Conservation (phyloP, 35 echinoderm and acorn worm species). For the Ophioderma brevispina region DNA sequence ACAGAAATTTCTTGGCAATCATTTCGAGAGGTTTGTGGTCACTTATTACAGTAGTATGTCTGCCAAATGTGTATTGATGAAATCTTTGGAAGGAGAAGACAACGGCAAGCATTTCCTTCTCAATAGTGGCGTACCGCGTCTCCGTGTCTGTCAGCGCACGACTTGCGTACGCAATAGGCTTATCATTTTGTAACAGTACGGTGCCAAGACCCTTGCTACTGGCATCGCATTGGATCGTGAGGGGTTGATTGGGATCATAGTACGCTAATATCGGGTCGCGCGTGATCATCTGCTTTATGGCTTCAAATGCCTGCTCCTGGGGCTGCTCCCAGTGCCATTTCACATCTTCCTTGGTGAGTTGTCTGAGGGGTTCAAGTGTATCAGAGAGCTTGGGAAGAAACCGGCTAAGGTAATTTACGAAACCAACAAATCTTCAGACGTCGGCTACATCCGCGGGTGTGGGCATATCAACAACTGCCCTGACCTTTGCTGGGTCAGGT, state of each 20-base stretch:
- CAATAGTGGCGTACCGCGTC: conserved; percentile 28
- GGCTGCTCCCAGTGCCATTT: too few relatives aligned
- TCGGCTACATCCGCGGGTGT: conserved; percentile 29
- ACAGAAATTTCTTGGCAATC: conserved; percentile 33
- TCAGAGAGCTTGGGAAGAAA: conserved; percentile 34
- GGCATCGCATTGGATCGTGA: conserved; percentile 23
- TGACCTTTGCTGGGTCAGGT: conserved; percentile 7
- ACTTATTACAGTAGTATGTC: neutral
- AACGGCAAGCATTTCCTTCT: conserved; percentile 49
- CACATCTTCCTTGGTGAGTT: conserved; percentile 54
- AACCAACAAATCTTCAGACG: neutral
- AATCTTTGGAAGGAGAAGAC: conserved; percentile 12
- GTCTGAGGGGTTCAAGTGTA: conserved; percentile 38
- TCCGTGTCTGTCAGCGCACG: conserved; percentile 36
- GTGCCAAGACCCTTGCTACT: neutral
- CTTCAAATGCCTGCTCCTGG: conserved; percentile 24
- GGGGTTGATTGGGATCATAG: neutral
- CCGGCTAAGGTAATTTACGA: conserved; percentile 16
- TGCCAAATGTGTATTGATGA: conserved; percentile 34
- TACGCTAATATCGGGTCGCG: conserved; percentile 16
- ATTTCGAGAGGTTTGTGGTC: conserved; percentile 49
- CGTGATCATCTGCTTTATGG: conserved; percentile 26
- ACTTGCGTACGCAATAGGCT: too few relatives aligned
- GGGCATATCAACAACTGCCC: neutral
- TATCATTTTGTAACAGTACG: conserved; percentile 22